phyloP scores from a whole-genome alignment of 2,888 invertebrate species.

The Xestia sexstrigata region DNA sequence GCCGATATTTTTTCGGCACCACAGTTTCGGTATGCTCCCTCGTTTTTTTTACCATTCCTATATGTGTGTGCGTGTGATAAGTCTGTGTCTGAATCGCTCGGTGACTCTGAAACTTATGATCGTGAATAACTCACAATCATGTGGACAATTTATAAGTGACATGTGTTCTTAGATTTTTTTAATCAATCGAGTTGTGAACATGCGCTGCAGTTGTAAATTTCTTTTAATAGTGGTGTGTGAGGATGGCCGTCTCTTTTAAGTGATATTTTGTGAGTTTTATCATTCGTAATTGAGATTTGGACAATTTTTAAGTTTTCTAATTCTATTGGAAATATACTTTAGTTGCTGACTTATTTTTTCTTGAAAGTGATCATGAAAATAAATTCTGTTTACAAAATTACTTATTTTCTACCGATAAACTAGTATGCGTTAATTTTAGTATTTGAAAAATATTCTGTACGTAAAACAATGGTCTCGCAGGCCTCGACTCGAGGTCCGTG shows the following conservation, averaged over 20 bases:
- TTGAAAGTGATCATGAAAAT: background rate
- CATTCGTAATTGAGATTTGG: background rate
- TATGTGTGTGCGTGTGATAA: no score
- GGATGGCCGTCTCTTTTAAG: background rate
- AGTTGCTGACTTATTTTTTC: background rate
- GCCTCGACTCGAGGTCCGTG: slow-evolving; percentile 55
- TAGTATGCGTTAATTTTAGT: background rate
- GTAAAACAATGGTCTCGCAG: slow-evolving; percentile 63
- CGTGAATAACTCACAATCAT: slow-evolving; percentile 29
- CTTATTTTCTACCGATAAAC: background rate
- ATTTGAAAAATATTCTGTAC: slow-evolving; percentile 43
- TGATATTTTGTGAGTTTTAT: slow-evolving; percentile 20
- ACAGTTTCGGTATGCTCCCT: background rate
- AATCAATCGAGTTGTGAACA: slow-evolving; percentile 21
- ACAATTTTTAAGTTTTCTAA: no score
- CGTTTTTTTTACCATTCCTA: slow-evolving; percentile 7
- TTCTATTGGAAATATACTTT: background rate
- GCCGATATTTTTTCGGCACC: background rate
- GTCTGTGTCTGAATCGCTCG: slow-evolving; percentile 15
- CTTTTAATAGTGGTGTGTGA: slow-evolving; percentile 14
- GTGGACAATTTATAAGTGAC: slow-evolving; percentile 39
- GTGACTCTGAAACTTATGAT: slow-evolving; percentile 35
- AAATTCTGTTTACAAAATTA: background rate
- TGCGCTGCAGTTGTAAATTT: slow-evolving; percentile 28
- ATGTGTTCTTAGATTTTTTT: slow-evolving; percentile 38